Percentiles rank a stretch among this genome's conserved stretches.
These are phyloP conservation scores for Prunella strophiata DNA, from an alignment of 2,797 vertebrate species.

Conservation along the genomic window DNA sequence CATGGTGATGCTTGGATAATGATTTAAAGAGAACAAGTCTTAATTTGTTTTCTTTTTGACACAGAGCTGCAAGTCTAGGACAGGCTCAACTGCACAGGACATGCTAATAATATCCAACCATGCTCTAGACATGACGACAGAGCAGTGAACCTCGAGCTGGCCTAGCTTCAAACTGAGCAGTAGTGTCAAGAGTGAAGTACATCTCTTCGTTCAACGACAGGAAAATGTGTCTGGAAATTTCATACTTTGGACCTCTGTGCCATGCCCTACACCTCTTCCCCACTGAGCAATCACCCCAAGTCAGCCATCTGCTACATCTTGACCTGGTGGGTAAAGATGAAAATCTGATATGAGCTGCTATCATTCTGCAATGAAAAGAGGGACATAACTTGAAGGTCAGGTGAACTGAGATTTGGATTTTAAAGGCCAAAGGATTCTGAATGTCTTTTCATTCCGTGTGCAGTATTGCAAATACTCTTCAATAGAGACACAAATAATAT, in stretches of 20 bases:
- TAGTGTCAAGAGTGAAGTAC: not conserved
- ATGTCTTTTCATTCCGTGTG: not conserved
- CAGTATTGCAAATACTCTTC: not conserved
- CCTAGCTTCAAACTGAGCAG: not conserved
- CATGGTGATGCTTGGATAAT: not conserved
- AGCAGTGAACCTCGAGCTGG: not conserved
- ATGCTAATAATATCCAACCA: not conserved
- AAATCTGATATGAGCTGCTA: not conserved
- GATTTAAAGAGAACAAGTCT: not conserved
- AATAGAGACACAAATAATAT: not conserved
- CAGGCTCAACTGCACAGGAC: not conserved
- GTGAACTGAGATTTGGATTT: not conserved
- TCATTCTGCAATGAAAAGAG: not conserved
- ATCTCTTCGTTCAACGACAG: not conserved
- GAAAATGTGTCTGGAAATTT: not conserved
- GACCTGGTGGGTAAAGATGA: not conserved
- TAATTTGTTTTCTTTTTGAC: slow-evolving; percentile 16
- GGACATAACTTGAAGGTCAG: not conserved
- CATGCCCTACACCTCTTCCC: not conserved
- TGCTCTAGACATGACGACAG: not conserved
- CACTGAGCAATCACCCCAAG: not conserved
- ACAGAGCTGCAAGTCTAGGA: not conserved
- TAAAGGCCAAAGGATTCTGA: not conserved
- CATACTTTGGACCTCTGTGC: not conserved
- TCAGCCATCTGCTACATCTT: not conserved